Evolutionary conservation across 2,797 vertebrate genomes (phyloP).

Genomic region (Arrhamphus sclerolepis): DNA sequence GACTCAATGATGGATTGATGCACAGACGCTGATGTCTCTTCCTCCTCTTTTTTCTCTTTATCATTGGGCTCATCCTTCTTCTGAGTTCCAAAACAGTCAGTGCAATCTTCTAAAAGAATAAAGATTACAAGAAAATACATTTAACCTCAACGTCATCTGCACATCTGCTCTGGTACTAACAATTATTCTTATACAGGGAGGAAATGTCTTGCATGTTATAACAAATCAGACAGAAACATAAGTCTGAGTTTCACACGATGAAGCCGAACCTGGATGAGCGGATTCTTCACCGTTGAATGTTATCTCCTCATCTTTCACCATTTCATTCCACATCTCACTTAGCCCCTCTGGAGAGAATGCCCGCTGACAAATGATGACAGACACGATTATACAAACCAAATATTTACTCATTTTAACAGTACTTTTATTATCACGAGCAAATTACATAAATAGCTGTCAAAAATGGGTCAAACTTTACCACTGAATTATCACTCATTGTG

Average conservation of each 20-base stretch:
- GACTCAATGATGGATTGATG: constrained; percentile 95
- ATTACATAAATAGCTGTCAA: background rate
- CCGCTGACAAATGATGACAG: constrained; percentile 76
- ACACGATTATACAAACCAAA: background rate
- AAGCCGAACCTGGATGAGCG: constrained; percentile 80
- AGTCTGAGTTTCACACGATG: background rate
- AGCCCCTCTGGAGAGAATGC: constrained; percentile 96
- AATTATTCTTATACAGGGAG: too few species aligned
- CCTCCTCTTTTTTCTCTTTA: constrained; percentile 97
- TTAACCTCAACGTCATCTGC: background rate
- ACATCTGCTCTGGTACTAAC: background rate
- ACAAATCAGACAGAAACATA: background rate
- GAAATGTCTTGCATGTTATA: background rate
- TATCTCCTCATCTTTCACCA: constrained; percentile 99
- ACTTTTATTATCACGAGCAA: background rate
- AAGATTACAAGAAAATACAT: background rate
- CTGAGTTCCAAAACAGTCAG: constrained; percentile 85
- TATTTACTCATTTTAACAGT: background rate
- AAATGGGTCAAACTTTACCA: background rate
- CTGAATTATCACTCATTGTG: background rate
- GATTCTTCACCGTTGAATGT: constrained; percentile 89
- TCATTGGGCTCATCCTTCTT: constrained; percentile 97
- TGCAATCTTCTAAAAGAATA: constrained; percentile 85
- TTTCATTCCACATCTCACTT: constrained; percentile 98
- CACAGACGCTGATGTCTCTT: constrained; percentile 84